Base-by-base conservation (phyloP, 30 jellyfish, hydroid and myxozoan species). In the Mastigias papua region DNA sequence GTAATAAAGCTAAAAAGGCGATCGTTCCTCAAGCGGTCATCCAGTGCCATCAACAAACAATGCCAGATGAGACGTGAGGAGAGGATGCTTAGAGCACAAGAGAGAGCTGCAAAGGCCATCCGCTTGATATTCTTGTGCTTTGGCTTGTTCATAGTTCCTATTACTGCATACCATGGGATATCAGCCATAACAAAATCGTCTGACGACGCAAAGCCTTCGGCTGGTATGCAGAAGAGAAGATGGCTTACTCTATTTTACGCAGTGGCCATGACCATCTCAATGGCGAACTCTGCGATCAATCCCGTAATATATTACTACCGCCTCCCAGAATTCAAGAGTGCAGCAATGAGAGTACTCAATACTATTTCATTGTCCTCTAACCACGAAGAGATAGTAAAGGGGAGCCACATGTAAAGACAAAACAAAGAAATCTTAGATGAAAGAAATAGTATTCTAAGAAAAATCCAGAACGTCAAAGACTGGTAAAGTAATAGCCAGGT, bases 41-140 rank as follows among this genome's bases (percentile, higher is more conserved):
- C 34, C 2, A 72, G 13, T 27, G 35, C 81, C 31, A 27, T 22
- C 2, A 49, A 35, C 16, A 21, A 37, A 23, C 50, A 34, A 34
- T 21, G 19, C 22, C 69, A 62, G 49, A 0, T 31, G 37, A n/a
- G 26, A 22, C 74, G 48, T 10, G 69, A 80, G 65, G 69, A 62
- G 34, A 65, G 90, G 34, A 37, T 48, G 32, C 68, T 82, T 32
- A 35, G 51, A 28, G 26, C 50, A 7, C 74, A 82, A 23, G 84
- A 70, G 33, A 82, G 48, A 48, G 92, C 85, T 23, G 86, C 83
- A 32, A 82, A 82, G 68, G 76, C 92, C 0, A 82, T 82, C n/a
- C 73, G 84, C 2, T 28, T 50, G 19, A 42, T 82, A 34, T 19
- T 82, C 16, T 78, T 50, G 1, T 68, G 78, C 30, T 82, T 68